Conservation (phyloP, 1,140 invertebrate genomes). For the Ceratoteleas bidentatus region DNA sequence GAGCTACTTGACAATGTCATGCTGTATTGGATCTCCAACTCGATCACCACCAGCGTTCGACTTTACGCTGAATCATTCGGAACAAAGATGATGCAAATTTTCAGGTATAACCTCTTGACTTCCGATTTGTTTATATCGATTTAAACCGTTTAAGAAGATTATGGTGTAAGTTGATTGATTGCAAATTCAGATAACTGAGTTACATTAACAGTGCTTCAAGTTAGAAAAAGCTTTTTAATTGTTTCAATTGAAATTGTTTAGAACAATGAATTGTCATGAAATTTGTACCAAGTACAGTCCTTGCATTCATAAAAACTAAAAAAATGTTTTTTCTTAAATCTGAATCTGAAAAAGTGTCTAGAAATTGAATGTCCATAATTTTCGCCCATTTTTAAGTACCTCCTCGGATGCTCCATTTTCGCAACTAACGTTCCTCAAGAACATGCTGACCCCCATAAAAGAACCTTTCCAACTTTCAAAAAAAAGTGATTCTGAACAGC, state of each 20-base stretch:
- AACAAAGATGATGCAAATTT: conserved; percentile 74
- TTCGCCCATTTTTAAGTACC: background rate
- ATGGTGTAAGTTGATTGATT: background rate
- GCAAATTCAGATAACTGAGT: background rate
- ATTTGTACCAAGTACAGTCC: too few relatives aligned
- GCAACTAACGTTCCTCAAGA: too few relatives aligned
- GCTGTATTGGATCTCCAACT: conserved; percentile 91
- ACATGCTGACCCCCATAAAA: too few relatives aligned
- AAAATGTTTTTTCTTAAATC: too few relatives aligned
- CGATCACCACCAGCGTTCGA: conserved; percentile 88
- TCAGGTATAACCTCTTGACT: conserved; percentile 75
- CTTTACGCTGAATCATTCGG: conserved; percentile 87
- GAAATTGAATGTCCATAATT: background rate
- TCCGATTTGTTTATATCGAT: conserved; percentile 22
- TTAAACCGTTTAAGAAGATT: background rate
- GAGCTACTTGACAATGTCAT: conserved; percentile 94
- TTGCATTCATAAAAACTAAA: too few relatives aligned
- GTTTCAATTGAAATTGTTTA: too few relatives aligned
- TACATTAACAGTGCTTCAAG: background rate
- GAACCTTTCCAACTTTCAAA: too few relatives aligned
- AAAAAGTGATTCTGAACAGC: too few relatives aligned
- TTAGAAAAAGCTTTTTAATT: too few relatives aligned
- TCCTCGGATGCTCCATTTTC: background rate
- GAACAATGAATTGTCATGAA: too few relatives aligned
- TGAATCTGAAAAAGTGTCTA: too few relatives aligned